Evolutionary conservation across 2,113 vertebrate species (phyloP).

Genomic region (Numida meleagris): DNA sequence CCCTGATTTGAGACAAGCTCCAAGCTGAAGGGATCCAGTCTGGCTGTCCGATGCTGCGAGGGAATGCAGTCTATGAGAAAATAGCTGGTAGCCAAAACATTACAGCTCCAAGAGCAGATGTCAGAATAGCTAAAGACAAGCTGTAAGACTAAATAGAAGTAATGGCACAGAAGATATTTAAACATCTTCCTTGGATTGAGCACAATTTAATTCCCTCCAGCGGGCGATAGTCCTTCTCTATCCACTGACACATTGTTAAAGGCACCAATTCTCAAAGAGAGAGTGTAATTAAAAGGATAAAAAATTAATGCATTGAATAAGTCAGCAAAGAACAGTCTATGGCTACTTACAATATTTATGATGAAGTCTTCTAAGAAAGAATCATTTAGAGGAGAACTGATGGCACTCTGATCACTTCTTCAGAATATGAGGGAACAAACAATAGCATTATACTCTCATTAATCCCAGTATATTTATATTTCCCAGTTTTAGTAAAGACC

Average conservation of each 20-base stretch:
- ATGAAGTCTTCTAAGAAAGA: background rate
- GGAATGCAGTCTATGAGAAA: background rate
- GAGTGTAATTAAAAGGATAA: background rate
- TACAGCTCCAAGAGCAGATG: background rate
- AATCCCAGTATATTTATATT: background rate
- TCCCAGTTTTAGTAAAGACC: background rate
- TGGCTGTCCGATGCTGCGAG: background rate
- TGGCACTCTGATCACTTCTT: background rate
- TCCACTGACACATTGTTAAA: background rate
- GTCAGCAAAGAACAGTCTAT: background rate
- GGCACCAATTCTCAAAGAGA: background rate
- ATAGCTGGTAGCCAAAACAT: constrained; percentile 25
- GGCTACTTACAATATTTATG: constrained; percentile 33
- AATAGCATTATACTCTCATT: background rate
- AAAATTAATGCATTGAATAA: constrained; percentile 7
- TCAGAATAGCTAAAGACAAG: background rate
- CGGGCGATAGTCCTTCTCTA: background rate
- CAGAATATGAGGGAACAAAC: background rate
- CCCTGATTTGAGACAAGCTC: background rate
- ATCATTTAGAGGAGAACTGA: background rate
- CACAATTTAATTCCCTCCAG: background rate
- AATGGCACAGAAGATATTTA: constrained; percentile 5
- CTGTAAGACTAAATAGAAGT: background rate
- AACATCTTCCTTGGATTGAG: background rate
- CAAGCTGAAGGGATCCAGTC: background rate